phyloP scores from a whole-genome alignment of 2,113 vertebrate species.

The Brachypodius melanocephalos region DNA sequence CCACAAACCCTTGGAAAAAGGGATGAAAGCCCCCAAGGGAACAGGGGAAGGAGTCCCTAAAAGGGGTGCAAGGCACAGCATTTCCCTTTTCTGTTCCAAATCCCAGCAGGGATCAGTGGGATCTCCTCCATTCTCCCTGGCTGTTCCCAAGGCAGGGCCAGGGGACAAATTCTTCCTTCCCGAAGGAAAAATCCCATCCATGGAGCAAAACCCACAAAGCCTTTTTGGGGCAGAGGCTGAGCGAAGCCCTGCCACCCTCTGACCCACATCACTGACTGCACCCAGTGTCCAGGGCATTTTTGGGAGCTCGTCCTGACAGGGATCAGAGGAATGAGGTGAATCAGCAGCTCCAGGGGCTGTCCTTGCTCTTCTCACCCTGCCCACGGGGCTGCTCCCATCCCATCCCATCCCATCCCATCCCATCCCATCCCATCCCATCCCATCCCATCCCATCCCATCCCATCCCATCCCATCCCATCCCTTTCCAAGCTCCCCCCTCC shows the following conservation, averaged over 20 bases:
- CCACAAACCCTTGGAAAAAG: background rate
- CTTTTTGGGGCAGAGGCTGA: background rate
- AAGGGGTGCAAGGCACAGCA: background rate
- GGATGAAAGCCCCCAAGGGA: fast-evolving
- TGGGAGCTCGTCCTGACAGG: fast-evolving
- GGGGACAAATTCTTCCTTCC: background rate
- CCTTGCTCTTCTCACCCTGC: background rate
- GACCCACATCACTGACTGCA: background rate
- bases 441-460: fast-evolving
- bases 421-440: background rate
- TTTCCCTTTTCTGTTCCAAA: background rate
- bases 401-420: fast-evolving
- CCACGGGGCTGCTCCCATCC: background rate
- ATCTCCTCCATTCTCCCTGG: no score
- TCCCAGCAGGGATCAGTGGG: background rate
- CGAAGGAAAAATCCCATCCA: background rate
- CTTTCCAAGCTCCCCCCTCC: background rate
- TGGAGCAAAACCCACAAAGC: background rate
- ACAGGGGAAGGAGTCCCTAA: no score
- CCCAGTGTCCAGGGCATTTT: background rate
- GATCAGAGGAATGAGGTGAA: background rate
- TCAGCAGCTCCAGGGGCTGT: background rate
- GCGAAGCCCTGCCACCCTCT: background rate
- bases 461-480: fast-evolving
- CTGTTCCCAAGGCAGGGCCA: background rate